These are phyloP conservation scores for Emydura subglobosa DNA, from an alignment of 2,113 vertebrate species.

Conservation along the genomic window DNA sequence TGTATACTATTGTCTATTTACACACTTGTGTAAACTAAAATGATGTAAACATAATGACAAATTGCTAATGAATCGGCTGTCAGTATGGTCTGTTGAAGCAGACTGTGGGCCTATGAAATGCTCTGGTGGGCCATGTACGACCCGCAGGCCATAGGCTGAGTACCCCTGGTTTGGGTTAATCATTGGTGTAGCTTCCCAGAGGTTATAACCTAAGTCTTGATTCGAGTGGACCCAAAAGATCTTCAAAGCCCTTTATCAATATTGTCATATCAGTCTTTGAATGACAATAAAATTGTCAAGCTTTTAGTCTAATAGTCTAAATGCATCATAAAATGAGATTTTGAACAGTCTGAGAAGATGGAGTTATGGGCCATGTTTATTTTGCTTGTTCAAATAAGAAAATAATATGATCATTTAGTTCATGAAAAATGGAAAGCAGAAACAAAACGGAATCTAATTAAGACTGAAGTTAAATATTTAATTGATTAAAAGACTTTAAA, in stretches of 20 bases:
- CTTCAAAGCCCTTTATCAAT: background rate
- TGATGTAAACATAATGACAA: background rate
- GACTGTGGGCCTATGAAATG: background rate
- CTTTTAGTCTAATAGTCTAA: background rate
- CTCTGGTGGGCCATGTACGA: background rate
- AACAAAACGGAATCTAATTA: background rate
- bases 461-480: background rate
- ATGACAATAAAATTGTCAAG: background rate
- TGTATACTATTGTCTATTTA: background rate
- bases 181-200: background rate
- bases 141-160: background rate
- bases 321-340: background rate
- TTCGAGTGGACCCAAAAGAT: background rate
- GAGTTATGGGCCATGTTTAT: background rate
- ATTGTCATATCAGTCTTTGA: background rate
- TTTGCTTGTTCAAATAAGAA: background rate
- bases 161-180: background rate
- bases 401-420: background rate
- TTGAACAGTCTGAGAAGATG: background rate
- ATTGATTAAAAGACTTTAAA: background rate
- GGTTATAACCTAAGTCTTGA: background rate
- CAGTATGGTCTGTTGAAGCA: background rate
- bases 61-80: background rate
- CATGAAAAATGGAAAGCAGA: background rate
- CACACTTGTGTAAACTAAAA: background rate